Percentiles rank a stretch among this genome's conserved stretches.
phyloP scores from a whole-genome alignment of 2,888 invertebrate genomes.

The Lithosia quadra region DNA sequence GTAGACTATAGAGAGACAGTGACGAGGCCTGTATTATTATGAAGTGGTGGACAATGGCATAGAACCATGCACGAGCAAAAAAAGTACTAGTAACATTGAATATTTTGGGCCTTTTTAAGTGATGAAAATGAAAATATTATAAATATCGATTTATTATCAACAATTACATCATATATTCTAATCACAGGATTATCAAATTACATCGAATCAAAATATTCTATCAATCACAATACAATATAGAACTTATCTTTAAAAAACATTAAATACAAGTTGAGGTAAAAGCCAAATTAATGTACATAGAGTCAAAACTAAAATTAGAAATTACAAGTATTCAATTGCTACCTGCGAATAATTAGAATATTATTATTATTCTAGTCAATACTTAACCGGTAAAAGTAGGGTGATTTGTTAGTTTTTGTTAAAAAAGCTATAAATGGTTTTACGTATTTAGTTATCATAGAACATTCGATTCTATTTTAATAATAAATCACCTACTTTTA shows the following conservation, averaged over 20 bases:
- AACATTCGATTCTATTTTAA: background rate
- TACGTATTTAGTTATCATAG: background rate
- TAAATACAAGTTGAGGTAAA: slow-evolving; percentile 52
- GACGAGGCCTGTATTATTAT: too few species aligned
- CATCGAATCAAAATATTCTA: slow-evolving; percentile 62
- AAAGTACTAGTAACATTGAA: too few species aligned
- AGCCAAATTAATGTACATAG: slow-evolving; percentile 27
- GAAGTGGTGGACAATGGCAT: too few species aligned
- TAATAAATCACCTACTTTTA: slow-evolving; percentile 28
- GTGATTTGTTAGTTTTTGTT: slow-evolving; percentile 20
- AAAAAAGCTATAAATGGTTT: slow-evolving; percentile 9
- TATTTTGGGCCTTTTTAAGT: too few species aligned
- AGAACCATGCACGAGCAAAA: too few species aligned
- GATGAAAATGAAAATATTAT: slow-evolving; percentile 40
- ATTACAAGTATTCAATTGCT: slow-evolving; percentile 38
- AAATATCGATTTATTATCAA: slow-evolving; percentile 75
- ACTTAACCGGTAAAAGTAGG: slow-evolving; percentile 30
- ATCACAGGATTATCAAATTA: slow-evolving; percentile 77
- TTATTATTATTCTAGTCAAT: slow-evolving; percentile 36
- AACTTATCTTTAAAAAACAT: slow-evolving; percentile 53
- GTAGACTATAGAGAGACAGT: too few species aligned
- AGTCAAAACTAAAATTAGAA: slow-evolving; percentile 22
- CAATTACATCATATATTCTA: slow-evolving; percentile 72
- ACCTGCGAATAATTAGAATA: slow-evolving; percentile 40
- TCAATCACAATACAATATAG: slow-evolving; percentile 58